These are phyloP conservation scores for Maniola hyperantus DNA, from an alignment of 2,888 invertebrate genomes.

Conservation along the genomic window DNA sequence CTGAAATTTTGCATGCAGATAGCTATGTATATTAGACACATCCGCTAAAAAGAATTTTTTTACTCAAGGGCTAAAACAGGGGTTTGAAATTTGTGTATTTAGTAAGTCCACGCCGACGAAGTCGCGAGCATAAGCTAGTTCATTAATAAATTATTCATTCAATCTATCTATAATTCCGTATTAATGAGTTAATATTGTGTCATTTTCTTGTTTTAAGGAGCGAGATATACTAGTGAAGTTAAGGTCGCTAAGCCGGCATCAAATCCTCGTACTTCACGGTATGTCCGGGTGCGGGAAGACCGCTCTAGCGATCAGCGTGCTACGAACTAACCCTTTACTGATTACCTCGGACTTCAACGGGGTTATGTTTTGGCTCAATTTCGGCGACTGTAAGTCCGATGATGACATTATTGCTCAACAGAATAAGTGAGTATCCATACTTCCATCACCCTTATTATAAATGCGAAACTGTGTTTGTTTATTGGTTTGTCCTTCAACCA, in stretches of 20 bases:
- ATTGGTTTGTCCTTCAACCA: too few species aligned
- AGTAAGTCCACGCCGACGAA: too few species aligned
- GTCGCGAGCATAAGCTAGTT: too few species aligned
- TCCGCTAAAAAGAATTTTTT: too few species aligned
- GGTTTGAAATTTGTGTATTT: too few species aligned
- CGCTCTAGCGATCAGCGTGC: conserved; percentile 83
- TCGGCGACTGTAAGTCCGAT: conserved; percentile 76
- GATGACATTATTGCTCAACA: conserved; percentile 74
- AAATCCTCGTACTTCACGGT: conserved; percentile 85
- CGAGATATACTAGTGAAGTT: conserved; percentile 73
- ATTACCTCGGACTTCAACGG: conserved; percentile 79
- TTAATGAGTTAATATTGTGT: neutral
- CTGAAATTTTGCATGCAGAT: too few species aligned
- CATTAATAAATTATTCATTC: too few species aligned
- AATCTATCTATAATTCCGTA: too few species aligned
- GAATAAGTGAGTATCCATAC: conserved; percentile 60
- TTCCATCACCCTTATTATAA: too few species aligned
- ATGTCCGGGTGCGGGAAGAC: conserved; percentile 91
- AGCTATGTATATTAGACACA: too few species aligned
- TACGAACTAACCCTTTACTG: conserved; percentile 76
- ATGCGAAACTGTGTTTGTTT: too few species aligned
- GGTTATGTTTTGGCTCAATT: conserved; percentile 82
- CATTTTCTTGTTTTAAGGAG: conserved; percentile 61
- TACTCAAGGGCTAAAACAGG: too few species aligned
- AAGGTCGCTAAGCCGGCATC: conserved; percentile 71